Base-by-base conservation (phyloP, 2,113 vertebrate genomes). In the Willisornis vidua region DNA sequence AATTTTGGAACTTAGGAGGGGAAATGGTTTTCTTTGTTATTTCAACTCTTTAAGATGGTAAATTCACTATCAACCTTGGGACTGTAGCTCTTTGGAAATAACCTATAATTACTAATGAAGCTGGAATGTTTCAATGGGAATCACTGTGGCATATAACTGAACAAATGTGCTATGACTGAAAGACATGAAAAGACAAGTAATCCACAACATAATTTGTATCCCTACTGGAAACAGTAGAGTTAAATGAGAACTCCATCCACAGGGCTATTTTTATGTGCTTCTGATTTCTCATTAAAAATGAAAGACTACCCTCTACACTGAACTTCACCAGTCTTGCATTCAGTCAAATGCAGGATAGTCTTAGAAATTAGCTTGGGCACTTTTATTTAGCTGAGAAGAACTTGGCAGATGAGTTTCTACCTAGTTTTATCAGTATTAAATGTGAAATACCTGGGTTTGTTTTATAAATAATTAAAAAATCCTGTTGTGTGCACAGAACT, bases 231-330 rank as follows among this genome's bases (percentile, higher is more conserved):
- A 62, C 6, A 62, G 13, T 37, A 63, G 75, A 93, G 68, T 93
- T 93, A 90, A 85, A 35, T 49, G 48, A 82, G n/a, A 82, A n/a
- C 55, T 74, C 62, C 57, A 70, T 67, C 57, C 37, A 77, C 9
- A 67, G 81, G 83, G n/a, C 62, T 93, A 73, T 92, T 91, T 94
- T 93, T 82, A 87, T n/a, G 25, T 1, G 2, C 29, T 93, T 87
- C 78, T 74, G 59, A 83, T 39, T 93, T 88, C 35, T 20, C 79
- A 95, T 89, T 91, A 95, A 91, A 95, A 89, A 96, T 82, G 33
- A 79, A 96, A 96, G 89, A 94, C 71, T 91, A 49, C 45, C 84
- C 61, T 94, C 77, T 85, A 91, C 58, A 43, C 23, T 73, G 87
- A 94, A 89, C 85, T 85, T 68, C 49, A 52, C 24, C 63, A 75